Evolutionary conservation across 2,888 invertebrate species (phyloP), one percentile per base, ranked within the genome.

Genomic region (Cylloceria caligata): DNA sequence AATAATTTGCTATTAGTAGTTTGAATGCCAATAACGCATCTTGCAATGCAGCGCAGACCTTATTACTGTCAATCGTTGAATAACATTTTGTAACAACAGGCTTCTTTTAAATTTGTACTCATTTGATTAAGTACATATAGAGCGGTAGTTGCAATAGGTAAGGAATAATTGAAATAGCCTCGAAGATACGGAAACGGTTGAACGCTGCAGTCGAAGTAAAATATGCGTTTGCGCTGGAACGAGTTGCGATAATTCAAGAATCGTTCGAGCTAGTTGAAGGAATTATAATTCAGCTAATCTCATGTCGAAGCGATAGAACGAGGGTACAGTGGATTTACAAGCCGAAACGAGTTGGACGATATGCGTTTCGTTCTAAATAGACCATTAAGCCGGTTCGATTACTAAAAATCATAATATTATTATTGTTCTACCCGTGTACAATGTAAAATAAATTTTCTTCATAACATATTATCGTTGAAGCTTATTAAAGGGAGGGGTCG

Each of bases 261-360:
- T 21, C 68, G 21, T 52, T 21, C 36, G 7, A 52, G 21, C 21
- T 7, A 34, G 49, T 21, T n/a, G 21, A 16, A 34, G 11, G 5
- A 24, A 9, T 52, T n/a, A 52, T 24, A 49, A 68, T 52, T 64
- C 55, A 55, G 55, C 30, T 65, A 52, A 74, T 74, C 42, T 45
- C 64, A 16, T 65, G 57, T 71, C 57, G 55, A 47, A 72, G 45
- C 64, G 78, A 78, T 72, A 78, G 55, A 52, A 52, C 30, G 39
- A 65, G 39, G 65, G 16, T 24, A 27, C 72, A 7, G 1, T 16
- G 9, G 55, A 78, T 72, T 72, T 72, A 72, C 71, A 71, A 57
- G 7, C 55, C 47, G 55, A 65, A 72, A 65, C 65, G 42, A 49
- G 52, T 30, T n/a, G 39, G 7, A 52, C 57, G n/a, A 30, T 30